Evolutionary conservation across 1,140 invertebrate species (phyloP).

Genomic region (Cephus cinctus): DNA sequence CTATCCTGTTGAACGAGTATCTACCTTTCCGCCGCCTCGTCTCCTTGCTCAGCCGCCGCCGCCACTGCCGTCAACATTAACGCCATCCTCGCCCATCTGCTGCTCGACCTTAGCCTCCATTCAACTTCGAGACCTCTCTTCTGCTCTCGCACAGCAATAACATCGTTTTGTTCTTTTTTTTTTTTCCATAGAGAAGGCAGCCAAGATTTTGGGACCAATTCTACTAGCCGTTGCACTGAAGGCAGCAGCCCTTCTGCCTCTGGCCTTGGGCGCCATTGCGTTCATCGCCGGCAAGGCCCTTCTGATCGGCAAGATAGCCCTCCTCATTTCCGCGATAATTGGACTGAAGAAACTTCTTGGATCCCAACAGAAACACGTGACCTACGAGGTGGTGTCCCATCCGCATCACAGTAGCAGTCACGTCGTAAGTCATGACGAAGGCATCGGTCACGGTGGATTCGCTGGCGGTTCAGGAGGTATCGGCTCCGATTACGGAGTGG

Average conservation of each 20-base stretch:
- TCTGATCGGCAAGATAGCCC: constrained; percentile 78
- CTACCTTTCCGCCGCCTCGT: background rate
- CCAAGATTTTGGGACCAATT: constrained; percentile 75
- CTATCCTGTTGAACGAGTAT: constrained; percentile 26
- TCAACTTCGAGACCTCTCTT: constrained; percentile 29
- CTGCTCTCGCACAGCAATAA: background rate
- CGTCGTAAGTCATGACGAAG: constrained; percentile 62
- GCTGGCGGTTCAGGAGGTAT: constrained; percentile 52
- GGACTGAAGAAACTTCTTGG: constrained; percentile 76
- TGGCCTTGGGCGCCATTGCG: constrained; percentile 76
- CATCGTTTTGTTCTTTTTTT: background rate
- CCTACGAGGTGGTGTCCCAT: constrained; percentile 80
- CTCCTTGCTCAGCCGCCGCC: background rate
- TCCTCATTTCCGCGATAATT: constrained; percentile 78
- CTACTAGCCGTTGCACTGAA: constrained; percentile 74
- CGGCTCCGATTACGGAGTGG: constrained; percentile 58
- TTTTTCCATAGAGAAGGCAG: constrained; percentile 66
- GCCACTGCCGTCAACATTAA: no score
- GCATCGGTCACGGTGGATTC: constrained; percentile 63
- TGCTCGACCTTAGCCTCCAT: constrained; percentile 45
- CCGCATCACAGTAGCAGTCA: constrained; percentile 72
- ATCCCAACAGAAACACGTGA: constrained; percentile 70
- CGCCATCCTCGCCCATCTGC: constrained; percentile 5
- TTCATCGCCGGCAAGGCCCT: constrained; percentile 82
- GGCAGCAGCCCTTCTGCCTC: constrained; percentile 72